phyloP scores from a whole-genome alignment of 2,797 vertebrate genomes.

The Schizopygopsis malacanthus region DNA sequence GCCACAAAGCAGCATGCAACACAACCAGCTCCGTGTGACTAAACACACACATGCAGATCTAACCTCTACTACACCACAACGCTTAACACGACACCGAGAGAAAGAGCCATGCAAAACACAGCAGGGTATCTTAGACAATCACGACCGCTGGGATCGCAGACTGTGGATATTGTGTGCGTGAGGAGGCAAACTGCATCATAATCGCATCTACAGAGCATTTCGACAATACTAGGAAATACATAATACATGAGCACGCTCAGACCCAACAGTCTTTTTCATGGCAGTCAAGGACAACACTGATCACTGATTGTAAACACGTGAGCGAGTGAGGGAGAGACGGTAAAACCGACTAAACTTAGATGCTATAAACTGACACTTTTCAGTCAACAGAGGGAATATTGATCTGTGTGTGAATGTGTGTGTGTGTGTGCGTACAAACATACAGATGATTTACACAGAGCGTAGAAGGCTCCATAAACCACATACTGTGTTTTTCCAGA shows the following conservation, averaged over 20 bases:
- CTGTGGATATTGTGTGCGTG: slow-evolving; percentile 1
- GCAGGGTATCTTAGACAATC: slow-evolving; percentile 47
- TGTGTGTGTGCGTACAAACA: slow-evolving; percentile 36
- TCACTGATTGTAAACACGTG: slow-evolving; percentile 20
- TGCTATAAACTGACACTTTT: slow-evolving; percentile 33
- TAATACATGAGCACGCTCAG: slow-evolving; percentile 3
- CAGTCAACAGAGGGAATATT: slow-evolving; percentile 28
- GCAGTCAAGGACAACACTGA: slow-evolving; percentile 16
- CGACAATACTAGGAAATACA: background rate
- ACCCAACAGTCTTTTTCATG: background rate
- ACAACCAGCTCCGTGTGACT: slow-evolving; percentile 45
- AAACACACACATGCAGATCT: slow-evolving; percentile 57
- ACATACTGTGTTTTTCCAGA: slow-evolving; percentile 46
- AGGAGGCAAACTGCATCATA: slow-evolving; percentile 55
- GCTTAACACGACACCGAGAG: slow-evolving; percentile 34
- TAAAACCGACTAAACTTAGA: background rate
- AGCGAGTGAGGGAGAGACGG: background rate
- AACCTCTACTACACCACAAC: slow-evolving; percentile 50
- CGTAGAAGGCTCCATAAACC: slow-evolving; percentile 63
- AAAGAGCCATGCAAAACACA: slow-evolving; percentile 55
- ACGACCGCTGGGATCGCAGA: slow-evolving; percentile 27
- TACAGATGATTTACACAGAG: slow-evolving; percentile 64
- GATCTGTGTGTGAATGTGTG: slow-evolving; percentile 14
- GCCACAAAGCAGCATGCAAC: slow-evolving; percentile 60
- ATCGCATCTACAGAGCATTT: background rate